These are phyloP conservation scores for Heliangelus exortis DNA, from an alignment of 2,797 vertebrate species.

Conservation along the genomic window DNA sequence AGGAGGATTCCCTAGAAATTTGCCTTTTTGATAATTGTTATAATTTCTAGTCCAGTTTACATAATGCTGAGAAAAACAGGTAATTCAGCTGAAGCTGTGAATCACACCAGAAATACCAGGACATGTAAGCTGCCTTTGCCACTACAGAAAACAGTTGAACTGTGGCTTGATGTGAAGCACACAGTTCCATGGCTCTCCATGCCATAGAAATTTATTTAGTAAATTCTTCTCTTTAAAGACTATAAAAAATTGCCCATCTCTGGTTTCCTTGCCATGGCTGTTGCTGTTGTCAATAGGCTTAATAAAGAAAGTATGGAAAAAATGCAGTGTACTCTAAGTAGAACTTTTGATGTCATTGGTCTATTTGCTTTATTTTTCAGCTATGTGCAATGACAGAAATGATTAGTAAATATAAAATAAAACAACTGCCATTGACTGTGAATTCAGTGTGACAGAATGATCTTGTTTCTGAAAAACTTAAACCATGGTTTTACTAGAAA, in stretches of 20 bases:
- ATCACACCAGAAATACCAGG: neutral
- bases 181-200: neutral
- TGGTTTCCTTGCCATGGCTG: neutral
- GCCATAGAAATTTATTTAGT: neutral
- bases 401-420: constrained; percentile 4
- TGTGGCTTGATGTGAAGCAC: neutral
- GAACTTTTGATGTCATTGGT: neutral
- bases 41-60: neutral
- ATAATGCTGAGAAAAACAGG: neutral
- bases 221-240: neutral
- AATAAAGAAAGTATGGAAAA: neutral
- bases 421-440: neutral
- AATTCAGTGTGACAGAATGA: constrained; percentile 5
- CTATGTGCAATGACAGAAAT: neutral
- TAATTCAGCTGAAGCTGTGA: neutral
- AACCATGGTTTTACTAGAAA: constrained; percentile 48
- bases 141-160: neutral
- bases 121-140: neutral
- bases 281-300: neutral
- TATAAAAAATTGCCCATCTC: neutral
- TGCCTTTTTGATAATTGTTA: neutral
- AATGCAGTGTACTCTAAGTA: neutral
- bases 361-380: neutral
- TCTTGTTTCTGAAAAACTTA: constrained; percentile 33
- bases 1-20: neutral